Evolutionary conservation across 2,113 vertebrate genomes (phyloP).

Genomic region (Tamias sibiricus): DNA sequence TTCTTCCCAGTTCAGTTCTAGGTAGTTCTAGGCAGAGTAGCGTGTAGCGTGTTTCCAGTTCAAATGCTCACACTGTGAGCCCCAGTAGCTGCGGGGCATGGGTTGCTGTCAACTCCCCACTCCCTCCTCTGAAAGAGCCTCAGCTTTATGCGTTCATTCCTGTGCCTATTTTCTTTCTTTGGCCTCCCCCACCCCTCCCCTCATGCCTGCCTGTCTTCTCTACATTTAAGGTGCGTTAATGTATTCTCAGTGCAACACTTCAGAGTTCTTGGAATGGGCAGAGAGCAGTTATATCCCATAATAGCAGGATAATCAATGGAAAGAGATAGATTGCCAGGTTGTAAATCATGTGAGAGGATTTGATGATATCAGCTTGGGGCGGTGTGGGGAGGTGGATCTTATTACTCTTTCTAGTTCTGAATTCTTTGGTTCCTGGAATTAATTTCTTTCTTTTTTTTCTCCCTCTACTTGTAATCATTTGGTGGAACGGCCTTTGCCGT

Average conservation of each 20-base stretch:
- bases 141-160: slow-evolving; percentile 41
- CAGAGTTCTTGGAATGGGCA: slow-evolving; percentile 64
- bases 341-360: slow-evolving; percentile 55
- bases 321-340: slow-evolving; percentile 63
- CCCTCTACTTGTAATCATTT: not conserved
- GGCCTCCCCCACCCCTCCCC: fast-evolving
- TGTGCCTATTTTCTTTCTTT: not conserved
- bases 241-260: slow-evolving; percentile 23
- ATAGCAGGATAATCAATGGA: slow-evolving; percentile 20
- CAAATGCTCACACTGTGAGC: not conserved
- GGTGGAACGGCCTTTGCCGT: not conserved
- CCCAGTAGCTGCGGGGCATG: not conserved
- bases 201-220: not conserved
- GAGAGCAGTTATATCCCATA: slow-evolving; percentile 49
- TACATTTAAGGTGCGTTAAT: slow-evolving; percentile 59
- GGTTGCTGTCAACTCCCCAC: slow-evolving; percentile 63
- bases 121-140: slow-evolving; percentile 60
- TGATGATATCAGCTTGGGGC: slow-evolving; percentile 17
- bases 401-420: slow-evolving; percentile 50
- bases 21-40: not conserved
- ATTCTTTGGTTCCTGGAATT: slow-evolving; percentile 69
- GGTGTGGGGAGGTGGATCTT: not conserved
- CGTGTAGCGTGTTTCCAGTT: not conserved
- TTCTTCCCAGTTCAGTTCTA: not conserved
- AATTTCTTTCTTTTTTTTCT: no score